phyloP scores from a whole-genome alignment of 2,888 invertebrate genomes.

The Octodonta nipae region DNA sequence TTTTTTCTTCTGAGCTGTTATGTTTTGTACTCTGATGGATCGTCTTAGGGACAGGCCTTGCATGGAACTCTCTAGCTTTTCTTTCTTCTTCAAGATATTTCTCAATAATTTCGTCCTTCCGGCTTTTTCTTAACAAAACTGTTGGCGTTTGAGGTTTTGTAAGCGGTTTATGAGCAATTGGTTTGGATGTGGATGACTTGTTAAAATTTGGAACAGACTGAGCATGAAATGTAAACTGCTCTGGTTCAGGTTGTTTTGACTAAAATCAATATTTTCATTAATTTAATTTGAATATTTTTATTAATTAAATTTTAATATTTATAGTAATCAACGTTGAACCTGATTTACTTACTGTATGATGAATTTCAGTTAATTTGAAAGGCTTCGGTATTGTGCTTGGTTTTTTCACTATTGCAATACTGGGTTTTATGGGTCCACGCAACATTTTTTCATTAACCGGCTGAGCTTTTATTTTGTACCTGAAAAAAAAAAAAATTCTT shows the following conservation, averaged over 20 bases:
- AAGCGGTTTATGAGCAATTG: slow-evolving; percentile 16
- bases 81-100: slow-evolving; percentile 44
- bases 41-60: slow-evolving; percentile 49
- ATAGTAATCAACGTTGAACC: neutral
- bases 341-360: slow-evolving; percentile 13
- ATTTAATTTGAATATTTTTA: too few species aligned
- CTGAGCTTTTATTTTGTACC: slow-evolving; percentile 51
- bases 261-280: too few species aligned
- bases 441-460: slow-evolving; percentile 49
- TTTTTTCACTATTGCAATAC: slow-evolving; percentile 40
- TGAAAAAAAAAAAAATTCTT: slow-evolving; percentile 20
- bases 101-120: slow-evolving; percentile 48
- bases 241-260: too few species aligned
- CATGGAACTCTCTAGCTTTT: slow-evolving; percentile 53
- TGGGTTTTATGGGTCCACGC: slow-evolving; percentile 38
- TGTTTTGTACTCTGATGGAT: too few species aligned
- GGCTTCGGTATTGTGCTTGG: slow-evolving; percentile 47
- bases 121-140: slow-evolving; percentile 34
- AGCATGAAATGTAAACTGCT: slow-evolving; percentile 49
- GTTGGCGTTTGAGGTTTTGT: slow-evolving; percentile 19
- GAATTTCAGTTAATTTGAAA: slow-evolving; percentile 45
- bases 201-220: slow-evolving; percentile 41
- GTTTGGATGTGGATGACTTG: slow-evolving; percentile 39
- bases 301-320: too few species aligned
- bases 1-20: too few species aligned